phyloP scores from a whole-genome alignment of 2,888 invertebrate species.

The Drosophila meridionalis region DNA sequence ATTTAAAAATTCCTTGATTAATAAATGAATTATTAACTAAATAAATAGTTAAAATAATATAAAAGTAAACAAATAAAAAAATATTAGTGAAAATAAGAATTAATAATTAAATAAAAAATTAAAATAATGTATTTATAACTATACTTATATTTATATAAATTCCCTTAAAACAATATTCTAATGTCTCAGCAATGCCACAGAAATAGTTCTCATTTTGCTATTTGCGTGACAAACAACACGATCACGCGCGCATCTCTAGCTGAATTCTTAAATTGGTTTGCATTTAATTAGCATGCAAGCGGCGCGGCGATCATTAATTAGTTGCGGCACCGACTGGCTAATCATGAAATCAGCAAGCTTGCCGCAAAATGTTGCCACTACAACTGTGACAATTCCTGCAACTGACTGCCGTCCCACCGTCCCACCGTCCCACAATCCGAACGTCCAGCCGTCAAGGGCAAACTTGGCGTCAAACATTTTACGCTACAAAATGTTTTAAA shows the following conservation, averaged over 20 bases:
- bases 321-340: slow-evolving; percentile 60
- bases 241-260: slow-evolving; percentile 49
- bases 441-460: slow-evolving; percentile 67
- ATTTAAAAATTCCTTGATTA: too few relatives aligned
- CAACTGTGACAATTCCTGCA: slow-evolving; percentile 43
- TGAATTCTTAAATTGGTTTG: slow-evolving; percentile 39
- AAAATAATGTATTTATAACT: too few relatives aligned
- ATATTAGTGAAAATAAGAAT: too few relatives aligned
- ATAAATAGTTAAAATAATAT: too few relatives aligned
- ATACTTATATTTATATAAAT: background rate
- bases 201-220: background rate
- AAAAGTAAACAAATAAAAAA: too few relatives aligned
- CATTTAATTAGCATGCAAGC: slow-evolving; percentile 71
- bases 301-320: slow-evolving; percentile 69
- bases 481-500: slow-evolving; percentile 51
- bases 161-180: too few relatives aligned
- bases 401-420: slow-evolving; percentile 37
- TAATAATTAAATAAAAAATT: too few relatives aligned
- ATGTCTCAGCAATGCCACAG: background rate
- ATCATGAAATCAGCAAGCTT: slow-evolving; percentile 59
- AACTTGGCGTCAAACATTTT: slow-evolving; percentile 55
- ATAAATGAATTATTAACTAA: too few relatives aligned
- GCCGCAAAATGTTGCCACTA: slow-evolving; percentile 60
- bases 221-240: slow-evolving; percentile 17
- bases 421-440: slow-evolving; percentile 18